Percentiles rank a stretch among this genome's conserved stretches.
phyloP scores from a whole-genome alignment of 2,888 invertebrate genomes.

The Altica lythri region DNA sequence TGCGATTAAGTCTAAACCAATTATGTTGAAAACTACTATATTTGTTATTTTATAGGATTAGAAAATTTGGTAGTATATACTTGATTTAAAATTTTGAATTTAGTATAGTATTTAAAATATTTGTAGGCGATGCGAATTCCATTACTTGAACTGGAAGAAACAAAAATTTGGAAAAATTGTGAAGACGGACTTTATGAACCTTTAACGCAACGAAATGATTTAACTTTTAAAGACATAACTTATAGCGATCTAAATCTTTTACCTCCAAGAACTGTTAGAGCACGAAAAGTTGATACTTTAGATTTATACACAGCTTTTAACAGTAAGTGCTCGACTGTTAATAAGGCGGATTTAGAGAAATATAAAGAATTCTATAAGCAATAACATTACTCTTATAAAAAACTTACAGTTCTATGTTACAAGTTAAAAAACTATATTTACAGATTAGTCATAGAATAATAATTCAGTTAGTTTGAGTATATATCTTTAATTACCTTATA shows the following conservation, averaged over 20 bases:
- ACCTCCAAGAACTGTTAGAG: conserved; percentile 46
- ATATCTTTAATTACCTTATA: too few species aligned
- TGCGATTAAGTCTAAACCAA: too few species aligned
- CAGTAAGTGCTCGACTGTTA: conserved; percentile 46
- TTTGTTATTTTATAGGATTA: not conserved
- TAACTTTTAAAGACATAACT: conserved; percentile 29
- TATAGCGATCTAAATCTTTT: conserved; percentile 43
- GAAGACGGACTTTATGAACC: conserved; percentile 46
- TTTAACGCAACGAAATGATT: conserved; percentile 31
- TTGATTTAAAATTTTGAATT: not conserved
- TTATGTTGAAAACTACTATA: too few species aligned
- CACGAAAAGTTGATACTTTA: conserved; percentile 42
- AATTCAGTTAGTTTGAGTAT: too few species aligned
- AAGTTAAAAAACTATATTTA: too few species aligned
- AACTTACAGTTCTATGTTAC: too few species aligned
- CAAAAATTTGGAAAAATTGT: conserved; percentile 52
- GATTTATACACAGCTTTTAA: conserved; percentile 50
- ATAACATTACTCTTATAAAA: too few species aligned
- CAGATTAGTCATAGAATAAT: too few species aligned
- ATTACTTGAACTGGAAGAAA: conserved; percentile 57
- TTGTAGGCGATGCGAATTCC: conserved; percentile 49
- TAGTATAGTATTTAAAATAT: too few species aligned
- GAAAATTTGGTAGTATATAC: not conserved
- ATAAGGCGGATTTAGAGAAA: conserved; percentile 42
- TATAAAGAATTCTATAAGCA: conserved; percentile 38